phyloP scores from a whole-genome alignment of 2,888 invertebrate genomes.

The Eupsilia transversa region DNA sequence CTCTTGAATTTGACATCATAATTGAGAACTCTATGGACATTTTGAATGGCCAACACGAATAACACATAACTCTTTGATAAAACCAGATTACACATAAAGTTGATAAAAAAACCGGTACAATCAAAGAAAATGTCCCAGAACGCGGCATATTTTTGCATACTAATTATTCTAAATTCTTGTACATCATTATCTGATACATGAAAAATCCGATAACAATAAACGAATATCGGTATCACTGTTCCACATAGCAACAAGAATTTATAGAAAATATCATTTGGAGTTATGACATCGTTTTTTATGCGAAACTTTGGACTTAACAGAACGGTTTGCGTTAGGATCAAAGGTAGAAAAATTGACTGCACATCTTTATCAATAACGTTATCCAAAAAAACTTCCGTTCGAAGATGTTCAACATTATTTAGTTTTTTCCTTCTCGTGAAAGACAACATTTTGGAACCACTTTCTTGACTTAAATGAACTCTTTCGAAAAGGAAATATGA shows the following conservation, averaged over 20 bases:
- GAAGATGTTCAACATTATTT: not conserved
- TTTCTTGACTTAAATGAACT: not conserved
- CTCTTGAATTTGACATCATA: too few relatives aligned
- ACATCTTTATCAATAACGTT: not conserved
- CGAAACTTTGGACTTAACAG: not conserved
- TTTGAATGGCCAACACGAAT: too few relatives aligned
- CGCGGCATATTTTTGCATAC: too few relatives aligned
- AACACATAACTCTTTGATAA: too few relatives aligned
- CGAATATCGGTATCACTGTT: not conserved
- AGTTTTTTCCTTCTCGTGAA: not conserved
- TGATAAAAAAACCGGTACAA: too few relatives aligned
- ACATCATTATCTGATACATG: too few relatives aligned
- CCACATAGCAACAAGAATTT: not conserved
- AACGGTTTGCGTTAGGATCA: not conserved
- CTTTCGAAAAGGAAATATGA: too few relatives aligned
- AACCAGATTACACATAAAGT: too few relatives aligned
- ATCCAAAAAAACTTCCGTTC: not conserved
- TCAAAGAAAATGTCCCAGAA: too few relatives aligned
- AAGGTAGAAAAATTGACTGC: not conserved
- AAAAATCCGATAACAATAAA: too few relatives aligned
- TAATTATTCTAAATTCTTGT: too few relatives aligned
- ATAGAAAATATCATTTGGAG: not conserved
- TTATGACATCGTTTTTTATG: not conserved
- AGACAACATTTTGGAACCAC: not conserved
- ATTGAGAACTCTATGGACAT: too few relatives aligned